Evolutionary conservation across 2,113 vertebrate genomes (phyloP).

Genomic region (Diglossa brunneiventris): DNA sequence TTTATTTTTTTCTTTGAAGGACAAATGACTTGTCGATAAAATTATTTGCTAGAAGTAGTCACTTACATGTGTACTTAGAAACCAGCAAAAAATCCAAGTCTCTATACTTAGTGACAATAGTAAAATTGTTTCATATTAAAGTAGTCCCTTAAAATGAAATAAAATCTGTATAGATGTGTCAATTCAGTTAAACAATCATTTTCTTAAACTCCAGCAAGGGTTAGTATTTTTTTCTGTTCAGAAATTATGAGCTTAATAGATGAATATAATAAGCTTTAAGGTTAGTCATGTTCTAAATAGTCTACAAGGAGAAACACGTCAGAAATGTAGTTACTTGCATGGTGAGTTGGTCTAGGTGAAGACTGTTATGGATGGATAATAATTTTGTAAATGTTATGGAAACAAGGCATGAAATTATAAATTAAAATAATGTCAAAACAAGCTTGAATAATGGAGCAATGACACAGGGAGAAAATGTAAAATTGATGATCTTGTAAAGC

Average conservation of each 20-base stretch:
- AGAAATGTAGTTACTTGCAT: neutral
- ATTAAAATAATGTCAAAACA: neutral
- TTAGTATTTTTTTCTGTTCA: neutral
- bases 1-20: neutral
- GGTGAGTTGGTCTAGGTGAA: neutral
- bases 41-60: neutral
- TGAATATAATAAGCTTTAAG: neutral
- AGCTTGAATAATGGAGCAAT: neutral
- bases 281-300: neutral
- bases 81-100: slow-evolving; percentile 10
- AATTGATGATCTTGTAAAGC: neutral
- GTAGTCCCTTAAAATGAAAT: slow-evolving; percentile 36
- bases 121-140: slow-evolving; percentile 62
- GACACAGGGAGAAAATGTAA: neutral
- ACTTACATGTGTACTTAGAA: neutral
- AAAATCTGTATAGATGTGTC: slow-evolving; percentile 31
- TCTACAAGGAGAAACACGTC: neutral
- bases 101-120: neutral
- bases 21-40: neutral
- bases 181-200: neutral
- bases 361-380: neutral
- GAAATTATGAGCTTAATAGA: neutral
- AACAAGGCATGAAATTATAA: neutral
- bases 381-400: neutral
- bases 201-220: neutral